These are phyloP conservation scores for Hetaerina titia DNA, from an alignment of 2,888 invertebrate species.

Conservation along the genomic window DNA sequence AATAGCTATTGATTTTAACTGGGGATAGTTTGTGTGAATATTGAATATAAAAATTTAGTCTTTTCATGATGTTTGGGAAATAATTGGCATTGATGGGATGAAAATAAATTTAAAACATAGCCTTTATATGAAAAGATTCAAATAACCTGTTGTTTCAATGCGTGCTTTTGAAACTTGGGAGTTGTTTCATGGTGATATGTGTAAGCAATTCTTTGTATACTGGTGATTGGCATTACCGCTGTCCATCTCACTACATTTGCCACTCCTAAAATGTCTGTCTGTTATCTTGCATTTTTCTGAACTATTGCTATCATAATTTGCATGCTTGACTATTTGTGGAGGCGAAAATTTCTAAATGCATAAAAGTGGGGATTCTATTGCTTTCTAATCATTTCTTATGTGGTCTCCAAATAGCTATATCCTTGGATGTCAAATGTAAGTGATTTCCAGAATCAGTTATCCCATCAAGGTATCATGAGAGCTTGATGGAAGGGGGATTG, in stretches of 20 bases:
- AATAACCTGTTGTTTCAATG: constrained; percentile 58
- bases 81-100: constrained; percentile 42
- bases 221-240: constrained; percentile 54
- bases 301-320: constrained; percentile 7
- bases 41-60: constrained; percentile 49
- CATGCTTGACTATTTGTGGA: not conserved
- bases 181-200: constrained; percentile 66
- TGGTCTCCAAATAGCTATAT: constrained; percentile 27
- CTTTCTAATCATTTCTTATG: constrained; percentile 7
- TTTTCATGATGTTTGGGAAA: constrained; percentile 51
- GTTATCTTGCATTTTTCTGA: constrained; percentile 41
- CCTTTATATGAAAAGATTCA: constrained; percentile 52
- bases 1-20: constrained; percentile 59
- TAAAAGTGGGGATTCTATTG: constrained; percentile 41
- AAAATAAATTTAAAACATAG: constrained; percentile 20
- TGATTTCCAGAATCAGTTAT: constrained; percentile 57
- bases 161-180: constrained; percentile 57
- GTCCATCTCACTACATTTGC: constrained; percentile 53
- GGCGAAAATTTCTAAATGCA: not conserved
- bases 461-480: not conserved
- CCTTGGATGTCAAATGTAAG: constrained; percentile 23
- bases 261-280: constrained; percentile 41
- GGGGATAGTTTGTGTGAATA: constrained; percentile 66
- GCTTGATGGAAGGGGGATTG: not conserved
- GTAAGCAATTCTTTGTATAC: constrained; percentile 61